Base-by-base conservation (phyloP, 2,113 vertebrate genomes). In the Hemiprocne comata region DNA sequence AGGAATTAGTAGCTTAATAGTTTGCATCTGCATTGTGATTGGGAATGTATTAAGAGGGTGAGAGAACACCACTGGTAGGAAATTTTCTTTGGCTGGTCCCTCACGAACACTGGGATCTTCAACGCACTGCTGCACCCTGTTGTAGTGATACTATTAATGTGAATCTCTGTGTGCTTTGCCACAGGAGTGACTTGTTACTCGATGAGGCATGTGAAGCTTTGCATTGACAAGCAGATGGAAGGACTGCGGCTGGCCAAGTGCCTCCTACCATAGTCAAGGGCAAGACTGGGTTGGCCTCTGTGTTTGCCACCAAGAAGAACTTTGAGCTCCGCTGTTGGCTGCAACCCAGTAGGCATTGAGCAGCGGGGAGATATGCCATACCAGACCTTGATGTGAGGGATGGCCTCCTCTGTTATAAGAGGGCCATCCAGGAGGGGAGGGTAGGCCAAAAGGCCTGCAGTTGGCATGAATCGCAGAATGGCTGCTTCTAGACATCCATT, bases 221-320 rank as follows among this genome's bases (percentile, higher is more conserved):
- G 17, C 76, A 90, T 92, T 60, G 80, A 85, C 6, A 75, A 28
- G 1, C 46, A 96, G 53, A 1, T 92, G 44, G 17, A 75, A 44
- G 8, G 11, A 28, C 48, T 73, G 10, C 58, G 66, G 24, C 2
- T 87, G 53, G 94, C 94, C 94, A 97, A 86, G 65, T 13, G 69
- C 61, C 26, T 95, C 94, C 89, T 96, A 11, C 62, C 62, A 33
- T 89, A 97, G 91, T 95, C 96, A 96, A 96, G 96, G 96, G 95
- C 96, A 96, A 95, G 95, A 97, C 94, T 97, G 95, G 95, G 73
- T 95, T 97, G 95, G 96, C 94, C 94, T 95, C 96, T 96, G 96
- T 95, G 94, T 96, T 94, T 92, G 96, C 96, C 95, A 95, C 95
- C 96, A 97, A 89, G 96, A 96, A 97, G 96, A 95, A 69, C 94